Conservation (phyloP, 2,888 invertebrate genomes). For the Neoscelio sp. region DNA sequence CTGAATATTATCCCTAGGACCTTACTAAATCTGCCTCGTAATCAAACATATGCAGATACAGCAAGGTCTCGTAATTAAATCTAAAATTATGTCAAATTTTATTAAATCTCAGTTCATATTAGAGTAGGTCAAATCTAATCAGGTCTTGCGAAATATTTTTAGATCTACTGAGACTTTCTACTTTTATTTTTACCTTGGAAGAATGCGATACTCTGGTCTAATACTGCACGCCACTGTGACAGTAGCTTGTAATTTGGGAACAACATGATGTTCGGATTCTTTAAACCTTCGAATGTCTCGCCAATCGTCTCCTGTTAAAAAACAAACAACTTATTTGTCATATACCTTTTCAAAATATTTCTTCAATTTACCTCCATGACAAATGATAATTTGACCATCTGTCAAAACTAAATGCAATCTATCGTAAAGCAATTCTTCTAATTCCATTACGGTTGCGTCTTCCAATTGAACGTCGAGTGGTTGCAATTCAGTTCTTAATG, state of each 20-base stretch:
- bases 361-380: conserved; percentile 86
- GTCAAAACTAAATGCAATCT: conserved; percentile 89
- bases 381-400: conserved; percentile 87
- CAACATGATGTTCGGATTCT: conserved; percentile 90
- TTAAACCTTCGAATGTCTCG: conserved; percentile 87
- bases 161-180: too few species aligned
- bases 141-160: too few species aligned
- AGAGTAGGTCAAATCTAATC: too few species aligned
- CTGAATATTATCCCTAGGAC: too few species aligned
- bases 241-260: conserved; percentile 88
- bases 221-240: conserved; percentile 90
- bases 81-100: too few species aligned
- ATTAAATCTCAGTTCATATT: too few species aligned
- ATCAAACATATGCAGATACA: too few species aligned
- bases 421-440: conserved; percentile 92
- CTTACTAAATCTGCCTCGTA: too few species aligned
- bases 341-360: too few species aligned
- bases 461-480: conserved; percentile 87
- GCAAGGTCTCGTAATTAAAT: too few species aligned
- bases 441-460: conserved; percentile 92
- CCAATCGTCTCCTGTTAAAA: conserved; percentile 88
- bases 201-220: conserved; percentile 88
- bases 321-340: too few species aligned
- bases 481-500: conserved; percentile 89
- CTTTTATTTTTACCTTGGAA: conserved; percentile 85